These are phyloP conservation scores for Cynopterus brachyotis DNA, from an alignment of 2,113 vertebrate genomes.

Conservation along the genomic window DNA sequence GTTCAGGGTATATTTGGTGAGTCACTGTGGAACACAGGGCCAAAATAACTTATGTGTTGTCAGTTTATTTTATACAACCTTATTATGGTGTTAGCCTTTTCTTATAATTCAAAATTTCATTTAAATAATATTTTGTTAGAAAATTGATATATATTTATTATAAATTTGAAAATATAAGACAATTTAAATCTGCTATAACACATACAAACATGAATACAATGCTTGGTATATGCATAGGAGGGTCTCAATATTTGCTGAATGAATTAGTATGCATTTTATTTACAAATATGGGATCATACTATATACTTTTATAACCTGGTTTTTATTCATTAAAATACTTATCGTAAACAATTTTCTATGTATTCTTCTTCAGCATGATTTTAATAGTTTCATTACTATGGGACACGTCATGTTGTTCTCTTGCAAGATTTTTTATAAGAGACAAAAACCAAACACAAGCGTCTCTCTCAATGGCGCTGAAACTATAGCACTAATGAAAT, in stretches of 20 bases:
- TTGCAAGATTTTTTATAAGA: neutral
- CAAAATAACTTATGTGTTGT: slow-evolving; percentile 68
- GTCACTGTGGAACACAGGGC: slow-evolving; percentile 47
- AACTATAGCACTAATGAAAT: neutral
- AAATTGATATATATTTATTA: neutral
- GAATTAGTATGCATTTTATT: neutral
- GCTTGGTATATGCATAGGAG: neutral
- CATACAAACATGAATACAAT: neutral
- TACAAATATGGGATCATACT: neutral
- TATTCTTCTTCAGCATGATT: neutral
- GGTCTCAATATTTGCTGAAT: neutral
- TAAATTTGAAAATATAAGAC: slow-evolving; percentile 6
- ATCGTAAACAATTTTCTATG: neutral
- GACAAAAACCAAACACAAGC: neutral
- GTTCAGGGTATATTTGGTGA: slow-evolving; percentile 69
- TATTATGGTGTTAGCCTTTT: slow-evolving; percentile 51
- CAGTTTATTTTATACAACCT: slow-evolving; percentile 51
- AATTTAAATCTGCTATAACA: neutral
- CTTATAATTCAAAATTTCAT: slow-evolving; percentile 16
- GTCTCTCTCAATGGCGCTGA: neutral
- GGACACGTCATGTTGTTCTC: neutral
- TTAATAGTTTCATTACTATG: neutral
- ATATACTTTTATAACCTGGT: neutral
- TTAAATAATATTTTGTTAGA: neutral
- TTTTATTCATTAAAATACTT: slow-evolving; percentile 36